Percentiles rank a stretch among this genome's conserved stretches.
phyloP scores from a whole-genome alignment of 2,888 invertebrate species.

The Agrotis puta region DNA sequence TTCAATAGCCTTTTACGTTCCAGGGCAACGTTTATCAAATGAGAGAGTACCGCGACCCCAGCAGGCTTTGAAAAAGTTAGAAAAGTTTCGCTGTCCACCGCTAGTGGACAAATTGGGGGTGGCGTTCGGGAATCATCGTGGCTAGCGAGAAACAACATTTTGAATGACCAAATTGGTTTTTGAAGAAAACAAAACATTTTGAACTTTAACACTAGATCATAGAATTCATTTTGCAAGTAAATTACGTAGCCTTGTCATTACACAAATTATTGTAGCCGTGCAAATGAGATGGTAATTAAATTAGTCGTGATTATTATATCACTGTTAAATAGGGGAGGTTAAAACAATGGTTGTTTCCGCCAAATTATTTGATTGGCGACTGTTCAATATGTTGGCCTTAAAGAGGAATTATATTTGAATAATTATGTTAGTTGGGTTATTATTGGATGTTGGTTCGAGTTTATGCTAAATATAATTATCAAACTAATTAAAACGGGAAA shows the following conservation, averaged over 20 bases:
- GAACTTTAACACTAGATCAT: neutral
- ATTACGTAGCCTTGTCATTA: conserved; percentile 1
- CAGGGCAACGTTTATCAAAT: too few relatives aligned
- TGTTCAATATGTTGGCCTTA: conserved; percentile 13
- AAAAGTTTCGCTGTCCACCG: too few relatives aligned
- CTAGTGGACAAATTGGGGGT: too few relatives aligned
- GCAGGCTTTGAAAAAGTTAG: too few relatives aligned
- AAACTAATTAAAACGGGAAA: too few relatives aligned
- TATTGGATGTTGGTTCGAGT: neutral
- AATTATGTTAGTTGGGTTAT: neutral
- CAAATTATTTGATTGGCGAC: conserved; percentile 36
- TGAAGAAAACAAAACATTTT: neutral
- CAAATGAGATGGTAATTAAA: conserved; percentile 44
- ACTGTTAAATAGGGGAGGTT: conserved; percentile 31
- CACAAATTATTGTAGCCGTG: conserved; percentile 10
- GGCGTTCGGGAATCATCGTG: too few relatives aligned
- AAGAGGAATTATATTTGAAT: conserved; percentile 1
- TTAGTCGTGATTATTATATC: conserved; percentile 39
- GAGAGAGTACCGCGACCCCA: too few relatives aligned
- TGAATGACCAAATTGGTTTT: neutral
- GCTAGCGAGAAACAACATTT: neutral
- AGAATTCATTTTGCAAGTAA: neutral
- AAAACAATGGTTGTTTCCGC: conserved; percentile 36
- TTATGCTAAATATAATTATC: neutral
- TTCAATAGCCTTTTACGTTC: too few relatives aligned